A percentile compares a stretch with the other conserved stretches of the same genome.
Conservation (phyloP, 2,888 invertebrate genomes). For the Rotaria magnacalcarata region DNA sequence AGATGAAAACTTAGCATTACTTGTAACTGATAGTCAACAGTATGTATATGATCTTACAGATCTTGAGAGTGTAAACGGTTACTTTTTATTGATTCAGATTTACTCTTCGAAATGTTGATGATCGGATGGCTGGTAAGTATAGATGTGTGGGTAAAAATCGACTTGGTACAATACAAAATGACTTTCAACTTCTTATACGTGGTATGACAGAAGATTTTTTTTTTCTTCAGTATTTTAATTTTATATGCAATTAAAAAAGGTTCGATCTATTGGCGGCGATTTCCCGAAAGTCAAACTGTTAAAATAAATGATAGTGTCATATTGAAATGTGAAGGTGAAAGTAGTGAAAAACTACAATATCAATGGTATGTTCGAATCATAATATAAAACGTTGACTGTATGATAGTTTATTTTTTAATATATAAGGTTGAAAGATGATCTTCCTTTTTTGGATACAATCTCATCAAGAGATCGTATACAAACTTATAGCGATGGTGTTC, state of each 20-base stretch:
- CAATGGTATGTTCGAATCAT: background rate
- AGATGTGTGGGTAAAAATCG: constrained; percentile 6
- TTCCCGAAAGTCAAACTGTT: constrained; percentile 1
- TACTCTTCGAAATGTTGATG: constrained; percentile 19
- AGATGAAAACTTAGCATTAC: background rate
- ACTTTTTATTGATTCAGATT: background rate
- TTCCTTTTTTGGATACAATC: no score
- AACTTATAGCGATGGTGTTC: background rate
- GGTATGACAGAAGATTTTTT: background rate
- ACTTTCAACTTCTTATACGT: background rate
- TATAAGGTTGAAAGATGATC: no score
- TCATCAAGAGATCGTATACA: no score
- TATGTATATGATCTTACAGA: background rate
- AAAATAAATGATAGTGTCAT: background rate
- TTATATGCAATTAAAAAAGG: background rate
- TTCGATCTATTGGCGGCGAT: constrained; percentile 12
- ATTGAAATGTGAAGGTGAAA: constrained; percentile 25
- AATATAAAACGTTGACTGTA: no score
- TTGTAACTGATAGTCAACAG: background rate
- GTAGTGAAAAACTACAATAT: constrained; percentile 35
- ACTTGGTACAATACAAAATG: background rate
- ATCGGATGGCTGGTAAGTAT: constrained; percentile 14
- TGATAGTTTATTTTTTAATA: no score
- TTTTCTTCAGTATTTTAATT: background rate
- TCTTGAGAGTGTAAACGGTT: no score